Evolutionary conservation across 2,113 vertebrate species (phyloP).

Genomic region (Raja brachyura): DNA sequence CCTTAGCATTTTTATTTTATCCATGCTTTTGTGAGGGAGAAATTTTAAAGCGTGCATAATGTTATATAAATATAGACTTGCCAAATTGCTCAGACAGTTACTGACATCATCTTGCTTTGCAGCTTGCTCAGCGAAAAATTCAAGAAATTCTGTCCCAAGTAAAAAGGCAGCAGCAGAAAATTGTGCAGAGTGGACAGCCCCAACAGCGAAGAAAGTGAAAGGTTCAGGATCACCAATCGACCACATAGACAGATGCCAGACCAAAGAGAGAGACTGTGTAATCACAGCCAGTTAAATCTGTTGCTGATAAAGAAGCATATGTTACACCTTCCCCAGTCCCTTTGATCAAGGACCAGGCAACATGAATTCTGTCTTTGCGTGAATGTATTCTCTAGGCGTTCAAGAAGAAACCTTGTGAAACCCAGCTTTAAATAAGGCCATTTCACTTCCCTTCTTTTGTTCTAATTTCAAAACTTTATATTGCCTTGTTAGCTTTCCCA

Average conservation of each 20-base stretch:
- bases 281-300: constrained; percentile 56
- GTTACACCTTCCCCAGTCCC: constrained; percentile 67
- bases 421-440: constrained; percentile 69
- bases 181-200: constrained; percentile 68
- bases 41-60: background rate
- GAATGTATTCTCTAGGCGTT: constrained; percentile 85
- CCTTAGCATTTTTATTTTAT: background rate
- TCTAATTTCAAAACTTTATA: constrained; percentile 68
- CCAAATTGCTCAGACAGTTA: background rate
- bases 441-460: constrained; percentile 74
- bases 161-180: constrained; percentile 82
- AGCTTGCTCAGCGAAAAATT: constrained; percentile 98
- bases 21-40: background rate
- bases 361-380: constrained; percentile 75
- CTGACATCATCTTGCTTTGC: background rate
- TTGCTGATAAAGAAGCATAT: constrained; percentile 61
- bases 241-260: constrained; percentile 71
- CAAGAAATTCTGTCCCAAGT: constrained; percentile 98
- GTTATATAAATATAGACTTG: background rate
- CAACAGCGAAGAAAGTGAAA: constrained; percentile 80
- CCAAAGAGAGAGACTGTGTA: constrained; percentile 70
- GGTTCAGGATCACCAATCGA: constrained; percentile 61
- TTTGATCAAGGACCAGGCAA: constrained; percentile 69
- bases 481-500: constrained; percentile 66
- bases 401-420: constrained; percentile 70